Base-by-base conservation (phyloP, 2,888 invertebrate genomes). In the Diogma glabrata region DNA sequence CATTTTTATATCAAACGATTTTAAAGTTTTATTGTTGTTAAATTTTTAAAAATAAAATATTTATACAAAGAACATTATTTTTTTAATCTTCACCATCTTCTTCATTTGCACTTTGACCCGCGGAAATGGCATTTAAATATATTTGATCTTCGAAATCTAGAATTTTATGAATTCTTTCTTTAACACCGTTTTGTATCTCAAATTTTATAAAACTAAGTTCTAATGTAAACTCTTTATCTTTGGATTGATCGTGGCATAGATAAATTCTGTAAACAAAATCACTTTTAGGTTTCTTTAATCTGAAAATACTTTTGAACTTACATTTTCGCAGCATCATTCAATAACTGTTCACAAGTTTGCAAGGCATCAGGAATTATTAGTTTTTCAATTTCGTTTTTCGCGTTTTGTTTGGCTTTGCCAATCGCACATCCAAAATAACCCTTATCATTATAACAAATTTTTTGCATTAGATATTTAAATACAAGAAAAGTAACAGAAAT, bases 331-430 rank as follows among this genome's bases (percentile, higher is more conserved):
- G 94, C 94, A 76, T 94, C 92, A 67, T 92, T 94, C 1, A 94
- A 84, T 49, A 96, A 72, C 51, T 95, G n/a, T n/a, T n/a, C n/a
- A n/a, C n/a, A n/a, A n/a, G n/a, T n/a, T n/a, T n/a, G n/a, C n/a
- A n/a, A n/a, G n/a, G n/a, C n/a, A n/a, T n/a, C n/a, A n/a, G n/a
- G n/a, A n/a, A n/a, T n/a, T n/a, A n/a, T n/a, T n/a, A n/a, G n/a
- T n/a, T n/a, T n/a, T 68, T 99, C 99, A 64, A 99, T 95, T 77
- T 99, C 99, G 46, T 99, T 99, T 75, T 99, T 97, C 2, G 97
- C 97, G 43, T 94, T 89, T 68, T 99, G 99, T 65, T 95, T 94
- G 2, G 97, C 97, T 73, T 99, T 99, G 51, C 99, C 99, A 57
- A 95, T 86, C 8, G 97, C 95, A 76, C 96, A 96, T 9, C 96